These are phyloP conservation scores for Ptychochromis oligacanthus DNA, from an alignment of 2,113 vertebrate genomes.

Conservation along the genomic window DNA sequence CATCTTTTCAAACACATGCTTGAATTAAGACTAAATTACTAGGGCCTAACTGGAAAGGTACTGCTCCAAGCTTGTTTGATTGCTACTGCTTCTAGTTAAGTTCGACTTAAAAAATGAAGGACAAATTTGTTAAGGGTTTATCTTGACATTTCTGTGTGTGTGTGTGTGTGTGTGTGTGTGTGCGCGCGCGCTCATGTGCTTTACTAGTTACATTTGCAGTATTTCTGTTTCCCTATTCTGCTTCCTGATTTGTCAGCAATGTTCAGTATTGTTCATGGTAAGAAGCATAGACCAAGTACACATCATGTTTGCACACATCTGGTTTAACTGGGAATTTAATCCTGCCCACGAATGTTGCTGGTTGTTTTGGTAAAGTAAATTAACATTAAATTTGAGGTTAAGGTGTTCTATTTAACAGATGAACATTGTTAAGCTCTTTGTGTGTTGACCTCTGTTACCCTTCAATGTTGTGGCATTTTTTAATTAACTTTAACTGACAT, in stretches of 20 bases:
- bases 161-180: neutral
- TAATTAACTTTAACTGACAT: slow-evolving; percentile 54
- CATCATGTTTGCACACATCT: neutral
- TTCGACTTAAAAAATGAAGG: slow-evolving; percentile 51
- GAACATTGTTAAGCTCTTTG: slow-evolving; percentile 41
- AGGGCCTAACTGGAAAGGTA: slow-evolving; percentile 37
- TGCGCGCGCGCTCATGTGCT: no score
- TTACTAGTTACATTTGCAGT: neutral
- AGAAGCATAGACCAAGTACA: neutral
- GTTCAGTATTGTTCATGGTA: neutral
- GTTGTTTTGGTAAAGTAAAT: neutral
- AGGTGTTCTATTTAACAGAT: slow-evolving; percentile 21
- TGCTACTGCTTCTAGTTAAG: neutral
- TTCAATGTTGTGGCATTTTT: neutral
- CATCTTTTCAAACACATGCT: neutral
- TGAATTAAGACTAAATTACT: neutral
- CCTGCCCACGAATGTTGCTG: neutral
- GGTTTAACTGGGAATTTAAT: neutral
- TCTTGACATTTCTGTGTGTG: neutral
- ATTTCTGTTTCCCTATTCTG: neutral
- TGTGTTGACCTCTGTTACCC: neutral
- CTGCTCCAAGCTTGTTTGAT: neutral
- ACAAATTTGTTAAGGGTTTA: neutral
- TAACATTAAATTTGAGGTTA: neutral
- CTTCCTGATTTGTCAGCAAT: neutral